A percentile compares a stretch with the other conserved stretches of the same genome.
These are phyloP conservation scores for Trachymyrmex septentrionalis DNA, from an alignment of 1,140 invertebrate species.

Conservation along the genomic window DNA sequence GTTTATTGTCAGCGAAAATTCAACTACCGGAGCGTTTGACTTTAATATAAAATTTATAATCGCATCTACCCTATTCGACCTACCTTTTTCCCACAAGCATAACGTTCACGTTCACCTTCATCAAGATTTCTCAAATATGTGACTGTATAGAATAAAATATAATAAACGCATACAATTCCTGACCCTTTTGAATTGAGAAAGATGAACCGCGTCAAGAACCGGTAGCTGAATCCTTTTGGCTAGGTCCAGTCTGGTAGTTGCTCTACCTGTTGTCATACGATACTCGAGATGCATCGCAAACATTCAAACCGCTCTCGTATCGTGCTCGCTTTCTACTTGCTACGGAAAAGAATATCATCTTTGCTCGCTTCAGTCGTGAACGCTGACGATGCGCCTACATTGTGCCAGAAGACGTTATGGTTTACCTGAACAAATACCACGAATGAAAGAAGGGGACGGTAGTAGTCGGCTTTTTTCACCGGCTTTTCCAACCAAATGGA, in stretches of 20 bases:
- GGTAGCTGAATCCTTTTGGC: constrained; percentile 73
- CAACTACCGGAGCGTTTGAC: neutral
- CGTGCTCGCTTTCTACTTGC: constrained; percentile 29
- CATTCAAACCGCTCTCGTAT: constrained; percentile 68
- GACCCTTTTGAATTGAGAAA: constrained; percentile 59
- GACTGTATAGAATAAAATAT: constrained; percentile 3
- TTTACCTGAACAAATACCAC: constrained; percentile 1
- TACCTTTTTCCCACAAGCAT: neutral
- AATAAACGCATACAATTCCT: neutral
- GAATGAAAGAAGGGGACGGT: neutral
- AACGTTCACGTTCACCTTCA: constrained; percentile 20
- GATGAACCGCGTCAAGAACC: constrained; percentile 55
- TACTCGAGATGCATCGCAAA: constrained; percentile 71
- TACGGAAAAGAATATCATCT: constrained; percentile 45
- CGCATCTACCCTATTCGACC: neutral
- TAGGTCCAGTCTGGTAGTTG: constrained; percentile 62
- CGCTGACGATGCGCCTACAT: neutral
- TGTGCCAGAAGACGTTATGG: neutral
- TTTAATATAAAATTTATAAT: constrained; percentile 30
- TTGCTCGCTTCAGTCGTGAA: constrained; percentile 60
- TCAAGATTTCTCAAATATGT: constrained; percentile 26
- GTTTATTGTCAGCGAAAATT: constrained; percentile 30
- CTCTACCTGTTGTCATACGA: constrained; percentile 78
- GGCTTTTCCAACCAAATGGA: constrained; percentile 35
- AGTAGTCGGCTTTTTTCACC: neutral